Evolutionary conservation across 2,113 vertebrate species (phyloP).

Genomic region (Eulacestoma nigropectus): DNA sequence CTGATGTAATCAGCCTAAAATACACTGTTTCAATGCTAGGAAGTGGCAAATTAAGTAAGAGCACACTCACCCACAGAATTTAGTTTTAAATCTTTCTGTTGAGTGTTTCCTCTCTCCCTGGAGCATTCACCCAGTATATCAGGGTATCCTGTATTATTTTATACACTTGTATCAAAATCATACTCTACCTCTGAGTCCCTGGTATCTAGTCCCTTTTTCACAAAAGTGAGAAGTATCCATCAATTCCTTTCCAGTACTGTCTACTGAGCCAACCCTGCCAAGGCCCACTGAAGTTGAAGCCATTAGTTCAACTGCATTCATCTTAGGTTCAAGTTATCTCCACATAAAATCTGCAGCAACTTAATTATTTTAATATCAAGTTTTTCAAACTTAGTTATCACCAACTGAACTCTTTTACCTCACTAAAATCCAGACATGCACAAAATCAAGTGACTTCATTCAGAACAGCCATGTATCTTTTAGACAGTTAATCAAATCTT

Average conservation of each 20-base stretch:
- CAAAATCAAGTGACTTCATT: not conserved
- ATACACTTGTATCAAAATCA: not conserved
- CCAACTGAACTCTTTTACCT: not conserved
- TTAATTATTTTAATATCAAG: not conserved
- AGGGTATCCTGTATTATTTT: not conserved
- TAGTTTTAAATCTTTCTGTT: not conserved
- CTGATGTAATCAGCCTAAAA: not conserved
- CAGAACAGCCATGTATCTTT: not conserved
- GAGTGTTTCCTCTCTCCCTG: slow-evolving; percentile 11
- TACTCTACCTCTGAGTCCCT: slow-evolving; percentile 12
- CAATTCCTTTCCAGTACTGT: not conserved
- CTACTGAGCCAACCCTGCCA: not conserved
- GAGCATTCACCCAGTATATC: not conserved
- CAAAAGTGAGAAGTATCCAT: not conserved
- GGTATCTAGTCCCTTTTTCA: not conserved
- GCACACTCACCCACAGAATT: not conserved
- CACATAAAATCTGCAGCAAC: not conserved
- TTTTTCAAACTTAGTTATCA: not conserved
- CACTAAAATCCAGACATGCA: not conserved
- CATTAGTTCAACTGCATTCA: not conserved
- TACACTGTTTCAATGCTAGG: not conserved
- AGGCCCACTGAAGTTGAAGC: not conserved
- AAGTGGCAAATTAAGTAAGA: not conserved
- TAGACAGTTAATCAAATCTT: not conserved
- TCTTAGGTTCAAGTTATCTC: not conserved